Evolutionary conservation across 2,113 vertebrate species (phyloP), one percentile per base, ranked within the genome.

Genomic region (Microcebus murinus): DNA sequence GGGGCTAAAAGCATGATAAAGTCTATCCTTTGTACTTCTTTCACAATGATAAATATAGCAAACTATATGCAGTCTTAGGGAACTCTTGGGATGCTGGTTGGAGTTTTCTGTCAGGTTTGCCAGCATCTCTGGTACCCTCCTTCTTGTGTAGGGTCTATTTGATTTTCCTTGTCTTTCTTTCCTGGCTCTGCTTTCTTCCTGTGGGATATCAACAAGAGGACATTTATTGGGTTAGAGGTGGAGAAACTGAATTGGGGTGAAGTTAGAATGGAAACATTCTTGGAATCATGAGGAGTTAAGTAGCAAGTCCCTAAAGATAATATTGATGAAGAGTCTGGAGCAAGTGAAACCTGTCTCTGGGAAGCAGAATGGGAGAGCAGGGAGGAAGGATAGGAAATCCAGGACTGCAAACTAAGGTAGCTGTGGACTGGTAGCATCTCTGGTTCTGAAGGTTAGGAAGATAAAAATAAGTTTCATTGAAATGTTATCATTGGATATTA

Each of bases 21-120:
- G 4, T 1, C 18, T 67, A 3, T 80, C 11, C 42, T 93, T 61
- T 90, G 15, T 27, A 12, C 31, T 11, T 74, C 61, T 90, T 34
- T 20, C 55, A 83, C 21, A 63, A 9, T 27, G 42, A 76, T 13
- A 48, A 20, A 57, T 1, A 50, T 4, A 67, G 34, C 42, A 65
- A 71, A 59, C 15, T 15, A 5, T 34, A 3, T 8, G 27, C 6
- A 25, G 13, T 10, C 2, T 1, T 21, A 0, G 42, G n/a, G 29
- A 25, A 15, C 2, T 20, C 7, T 27, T 2, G 10, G 13, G 7
- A 1, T 42, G 8, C 52, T 34, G 29, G 11, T 14, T 11, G 2
- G 20, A 45, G 11, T 34, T 39, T 34, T 7, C 25, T 4, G 1
- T 68, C 50, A 70, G 7, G 57, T 67, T 42, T 61, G n/a, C 4